Evolutionary conservation across 2,888 invertebrate genomes (phyloP), one percentile per base, ranked within the genome.

Genomic region (Odiellus spinosus): DNA sequence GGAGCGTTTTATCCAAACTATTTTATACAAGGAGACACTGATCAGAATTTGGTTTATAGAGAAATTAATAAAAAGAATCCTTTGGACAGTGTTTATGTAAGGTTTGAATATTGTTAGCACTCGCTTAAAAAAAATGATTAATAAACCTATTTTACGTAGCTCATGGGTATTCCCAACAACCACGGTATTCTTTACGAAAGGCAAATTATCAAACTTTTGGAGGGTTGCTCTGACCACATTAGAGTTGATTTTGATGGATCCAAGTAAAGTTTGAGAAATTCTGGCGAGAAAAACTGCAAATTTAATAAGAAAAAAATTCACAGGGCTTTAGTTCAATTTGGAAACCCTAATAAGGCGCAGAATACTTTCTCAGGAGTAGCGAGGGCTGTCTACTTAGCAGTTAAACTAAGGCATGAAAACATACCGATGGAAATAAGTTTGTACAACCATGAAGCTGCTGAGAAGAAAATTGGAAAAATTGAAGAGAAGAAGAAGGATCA

Each of bases 1-100:
- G 87, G 84, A 2, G 90, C 91, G 2, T 90, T 90, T 66, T 95
- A 90, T 68, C 95, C 95, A 0, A 80, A 91, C 65, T 93, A 83
- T 65, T 93, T 85, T 67, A 65, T 78, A 17, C 72, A 76, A 32
- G 72, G 73, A 43, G 71, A 73, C 46, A 65, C 71, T 0, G 73
- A 76, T 51, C 82, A 84, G 60, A 69, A 75, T 1, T 73, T 76
- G 20, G 76, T 81, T 0, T 73, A 77, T 3, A 77, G 76, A 55
- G 61, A 64, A 0, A 67, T 90, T 0, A 74, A 74, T 17, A 84
- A 84, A 0, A 69, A 76, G 26, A 78, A 90, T 67, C 87, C 87
- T 0, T 74, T 74, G 45, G 76, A 73, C 49, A 82, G 88, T 0
- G 82, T 85, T 1, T 77, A 74, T 58, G 64, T 80, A 32, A 51